Conservation (phyloP, 2,888 invertebrate genomes). For the Hirtodrosophila cameraria region DNA sequence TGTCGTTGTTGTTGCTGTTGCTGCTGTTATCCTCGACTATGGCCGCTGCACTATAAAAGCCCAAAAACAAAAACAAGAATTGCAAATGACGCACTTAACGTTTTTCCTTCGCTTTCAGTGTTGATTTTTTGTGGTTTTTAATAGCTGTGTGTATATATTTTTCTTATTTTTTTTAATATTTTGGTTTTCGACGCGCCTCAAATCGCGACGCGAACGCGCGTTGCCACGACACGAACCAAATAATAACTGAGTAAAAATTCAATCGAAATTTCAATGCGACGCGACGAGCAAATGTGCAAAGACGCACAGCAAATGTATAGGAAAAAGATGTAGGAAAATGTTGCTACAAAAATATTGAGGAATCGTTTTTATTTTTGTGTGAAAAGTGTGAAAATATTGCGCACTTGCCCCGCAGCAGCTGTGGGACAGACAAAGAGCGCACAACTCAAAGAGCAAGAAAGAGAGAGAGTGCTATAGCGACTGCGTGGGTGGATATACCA, state of each 20-base stretch:
- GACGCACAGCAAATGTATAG: conserved; percentile 35
- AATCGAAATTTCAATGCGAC: conserved; percentile 58
- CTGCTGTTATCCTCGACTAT: conserved; percentile 60
- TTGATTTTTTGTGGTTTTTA: conserved; percentile 11
- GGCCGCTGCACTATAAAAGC: conserved; percentile 62
- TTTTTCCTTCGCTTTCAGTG: conserved; percentile 27
- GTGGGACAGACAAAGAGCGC: conserved; percentile 32
- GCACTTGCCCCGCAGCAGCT: conserved; percentile 62
- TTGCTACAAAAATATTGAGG: conserved; percentile 73
- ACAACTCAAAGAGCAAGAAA: neutral
- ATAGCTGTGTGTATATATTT: no score
- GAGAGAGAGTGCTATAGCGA: conserved; percentile 23
- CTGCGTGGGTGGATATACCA: conserved; percentile 36
- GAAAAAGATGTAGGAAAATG: conserved; percentile 41
- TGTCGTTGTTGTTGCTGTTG: conserved; percentile 29
- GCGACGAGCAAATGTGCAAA: conserved; percentile 37
- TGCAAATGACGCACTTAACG: conserved; percentile 39
- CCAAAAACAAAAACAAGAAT: conserved; percentile 70
- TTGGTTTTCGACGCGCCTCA: conserved; percentile 46
- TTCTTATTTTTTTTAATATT: conserved; percentile 13
- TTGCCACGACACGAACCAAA: conserved; percentile 78
- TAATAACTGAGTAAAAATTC: conserved; percentile 74
- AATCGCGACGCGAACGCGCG: conserved; percentile 76
- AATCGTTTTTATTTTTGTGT: conserved; percentile 78
- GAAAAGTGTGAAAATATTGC: conserved; percentile 80